A percentile compares a stretch with the other conserved stretches of the same genome.
Conservation (phyloP, 2,797 vertebrate species). For the Discoglossus pictus region DNA sequence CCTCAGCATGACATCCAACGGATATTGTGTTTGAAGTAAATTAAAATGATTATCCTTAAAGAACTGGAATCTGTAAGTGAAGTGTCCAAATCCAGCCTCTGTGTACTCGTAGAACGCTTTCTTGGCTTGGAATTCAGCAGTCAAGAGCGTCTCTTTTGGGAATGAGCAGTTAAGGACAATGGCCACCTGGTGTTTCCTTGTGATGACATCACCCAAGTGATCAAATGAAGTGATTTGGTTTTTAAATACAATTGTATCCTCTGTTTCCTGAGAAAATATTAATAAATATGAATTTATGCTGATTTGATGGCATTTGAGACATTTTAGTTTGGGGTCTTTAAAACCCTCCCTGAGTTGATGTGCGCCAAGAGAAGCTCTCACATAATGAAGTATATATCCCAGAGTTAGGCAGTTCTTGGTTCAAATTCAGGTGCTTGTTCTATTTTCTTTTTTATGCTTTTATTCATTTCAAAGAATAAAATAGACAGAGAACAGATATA, state of each 20-base stretch:
- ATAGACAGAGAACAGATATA: too few species aligned
- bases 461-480: too few species aligned
- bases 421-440: too few species aligned
- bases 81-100: constrained; percentile 37
- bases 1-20: constrained; percentile 57
- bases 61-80: constrained; percentile 43
- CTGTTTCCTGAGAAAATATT: constrained; percentile 39
- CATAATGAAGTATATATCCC: too few species aligned
- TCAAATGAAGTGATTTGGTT: constrained; percentile 28
- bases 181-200: constrained; percentile 29
- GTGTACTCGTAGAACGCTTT: constrained; percentile 29
- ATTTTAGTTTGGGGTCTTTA: too few species aligned
- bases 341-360: too few species aligned
- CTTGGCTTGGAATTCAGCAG: constrained; percentile 13
- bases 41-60: constrained; percentile 50
- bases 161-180: constrained; percentile 46
- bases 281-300: too few species aligned
- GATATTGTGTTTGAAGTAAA: constrained; percentile 59
- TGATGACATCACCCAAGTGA: not conserved
- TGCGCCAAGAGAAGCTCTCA: too few species aligned
- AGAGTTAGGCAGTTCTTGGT: too few species aligned
- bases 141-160: constrained; percentile 26
- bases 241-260: constrained; percentile 31
- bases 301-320: too few species aligned
- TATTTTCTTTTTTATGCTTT: too few species aligned